Base-by-base conservation (phyloP, 2,113 vertebrate genomes). In the Gnathonemus longibarbis region DNA sequence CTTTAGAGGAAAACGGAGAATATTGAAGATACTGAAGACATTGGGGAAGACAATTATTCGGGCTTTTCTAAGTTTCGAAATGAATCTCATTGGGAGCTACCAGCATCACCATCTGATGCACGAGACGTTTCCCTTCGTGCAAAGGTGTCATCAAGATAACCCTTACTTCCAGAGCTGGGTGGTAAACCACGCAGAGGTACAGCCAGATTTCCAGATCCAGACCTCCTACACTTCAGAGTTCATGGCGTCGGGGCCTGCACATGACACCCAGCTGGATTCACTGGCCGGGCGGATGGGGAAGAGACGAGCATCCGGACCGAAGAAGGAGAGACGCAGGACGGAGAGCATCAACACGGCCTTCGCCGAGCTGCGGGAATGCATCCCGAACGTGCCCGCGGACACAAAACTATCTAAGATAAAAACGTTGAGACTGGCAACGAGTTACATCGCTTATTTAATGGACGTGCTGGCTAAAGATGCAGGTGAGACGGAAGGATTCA, bases 71-170 rank as follows among this genome's bases (percentile, higher is more conserved):
- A 15, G 17, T 90, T 87, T 58, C 45, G 94, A 93, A 93, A 99
- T 99, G 98, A 99, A 98, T 96, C 95, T 99, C 83, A 97, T 99
- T 92, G 97, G 97, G 92, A 94, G 97, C 92, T 98, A 97, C 95
- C 97, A 97, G 93, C 96, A 96, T 91, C 97, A 97, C 92, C 96
- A 97, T 90, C 94, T 97, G 94, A 97, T 98, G 93, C 97, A 97
- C 95, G 97, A 98, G 13, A 95, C 97, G 4, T 98, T 98, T 91
- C 96, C 98, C 70, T 97, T 98, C 91, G 96, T 97, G 19, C 96
- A 97, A 90, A 95, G 98, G 91, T 98, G 97, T 84, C 97, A 97
- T 92, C 97, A 97, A 93, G 97, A 98, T 21, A 93, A 95, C 27
- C 92, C 96, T 2, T 99, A 97, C 87, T 97, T 98, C 92, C 97